Conservation (phyloP, 1,140 invertebrate genomes). For the Lasioglossum baleicum region DNA sequence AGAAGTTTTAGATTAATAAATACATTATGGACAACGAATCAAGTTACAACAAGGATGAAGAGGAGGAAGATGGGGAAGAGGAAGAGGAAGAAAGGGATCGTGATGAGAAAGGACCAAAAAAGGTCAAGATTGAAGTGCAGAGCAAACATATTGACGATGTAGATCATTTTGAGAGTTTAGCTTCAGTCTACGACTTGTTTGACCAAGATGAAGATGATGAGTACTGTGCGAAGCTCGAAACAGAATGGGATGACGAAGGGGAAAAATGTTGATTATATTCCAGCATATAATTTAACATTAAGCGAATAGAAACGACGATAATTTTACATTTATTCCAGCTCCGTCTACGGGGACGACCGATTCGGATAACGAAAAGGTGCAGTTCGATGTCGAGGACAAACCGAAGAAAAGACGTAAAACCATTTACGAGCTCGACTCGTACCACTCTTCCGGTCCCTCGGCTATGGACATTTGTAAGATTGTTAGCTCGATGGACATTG, state of each 20-base stretch:
- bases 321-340: not conserved
- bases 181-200: not conserved
- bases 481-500: conserved; percentile 12
- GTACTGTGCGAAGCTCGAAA: not conserved
- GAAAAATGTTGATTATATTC: conserved; percentile 7
- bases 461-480: conserved; percentile 34
- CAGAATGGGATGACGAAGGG: not conserved
- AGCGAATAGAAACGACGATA: not conserved
- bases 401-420: conserved; percentile 50
- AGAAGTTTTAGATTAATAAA: not conserved
- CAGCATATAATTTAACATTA: not conserved
- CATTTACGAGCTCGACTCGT: conserved; percentile 67
- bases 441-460: conserved; percentile 38
- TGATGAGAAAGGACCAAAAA: not conserved
- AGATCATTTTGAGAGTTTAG: not conserved
- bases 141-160: not conserved
- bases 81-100: too few species aligned
- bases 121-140: not conserved
- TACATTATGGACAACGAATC: not conserved
- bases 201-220: conserved; percentile 3
- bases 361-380: conserved; percentile 47
- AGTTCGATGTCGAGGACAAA: conserved; percentile 18
- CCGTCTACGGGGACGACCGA: conserved; percentile 13
- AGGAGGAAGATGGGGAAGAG: not conserved
- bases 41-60: not conserved